Base-by-base conservation (phyloP, 1,140 invertebrate genomes). In the Temnothorax longispinosus region DNA sequence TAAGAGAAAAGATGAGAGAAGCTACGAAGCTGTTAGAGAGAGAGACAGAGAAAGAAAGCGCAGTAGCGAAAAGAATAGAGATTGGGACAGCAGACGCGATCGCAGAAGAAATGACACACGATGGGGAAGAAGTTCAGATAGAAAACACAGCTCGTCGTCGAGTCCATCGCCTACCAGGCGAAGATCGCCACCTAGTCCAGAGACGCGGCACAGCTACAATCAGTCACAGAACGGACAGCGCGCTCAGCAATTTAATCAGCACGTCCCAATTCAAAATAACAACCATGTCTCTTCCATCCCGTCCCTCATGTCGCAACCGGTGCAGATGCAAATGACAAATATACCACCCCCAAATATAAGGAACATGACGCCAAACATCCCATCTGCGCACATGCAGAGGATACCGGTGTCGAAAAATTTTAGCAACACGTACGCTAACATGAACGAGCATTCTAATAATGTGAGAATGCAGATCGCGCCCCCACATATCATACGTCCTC, bases 391-490 rank as follows among this genome's bases (percentile, higher is more conserved):
- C 35, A 86, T 96, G 44, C 92, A 95, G 47, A 94, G 93, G 72
- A 93, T 96, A 72, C 93, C 94, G 13, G 93, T 94, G 47, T 92
- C 91, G 0, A 94, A 94, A 21, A 85, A 72, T 69, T 71, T 89
- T 44, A 85, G 81, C n/a, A 93, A 90, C 8, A 89, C 85, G 85
- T 94, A 92, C 50, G 52, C 91, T 3, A 91, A 72, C 7, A 78
- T 93, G n/a, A 93, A 94, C 0, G 91, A 90, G 38, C 89, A 89
- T 60, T 69, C 87, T 7, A 69, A 86, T 11, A 89, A 90, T 81
- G 82, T 92, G 1, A 81, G 91, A 50, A 94, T 94, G 90, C 92
- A 93, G 44, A 90, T 95, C 41, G 95, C 95, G 10, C 94, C 95
- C 3, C 92, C 94, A 1, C 93, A 93, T 47, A 89, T 92, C n/a